Percentiles rank a stretch among this genome's conserved stretches.
phyloP scores from a whole-genome alignment of 2,113 vertebrate species.

The Paramormyrops kingsleyae region DNA sequence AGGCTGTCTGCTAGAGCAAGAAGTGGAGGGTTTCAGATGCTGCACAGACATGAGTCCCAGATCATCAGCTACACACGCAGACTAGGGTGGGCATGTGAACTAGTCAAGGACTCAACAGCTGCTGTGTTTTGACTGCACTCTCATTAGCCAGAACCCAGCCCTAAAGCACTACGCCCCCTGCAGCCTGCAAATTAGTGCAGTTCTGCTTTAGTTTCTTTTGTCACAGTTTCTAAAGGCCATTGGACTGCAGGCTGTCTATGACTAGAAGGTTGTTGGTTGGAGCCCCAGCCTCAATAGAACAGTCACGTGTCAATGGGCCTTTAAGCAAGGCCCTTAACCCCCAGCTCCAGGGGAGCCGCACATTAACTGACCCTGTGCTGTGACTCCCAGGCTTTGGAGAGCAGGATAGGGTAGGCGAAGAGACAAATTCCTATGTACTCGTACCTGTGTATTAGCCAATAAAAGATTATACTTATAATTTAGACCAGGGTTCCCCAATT shows the following conservation, averaged over 20 bases:
- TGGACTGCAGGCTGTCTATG: neutral
- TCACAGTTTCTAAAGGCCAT: neutral
- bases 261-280: too few relatives aligned
- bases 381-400: too few relatives aligned
- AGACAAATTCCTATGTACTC: too few relatives aligned
- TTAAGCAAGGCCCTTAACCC: too few relatives aligned
- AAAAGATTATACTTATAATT: neutral
- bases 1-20: conserved; percentile 59
- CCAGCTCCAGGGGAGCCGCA: too few relatives aligned
- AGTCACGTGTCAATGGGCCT: too few relatives aligned
- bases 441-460: too few relatives aligned
- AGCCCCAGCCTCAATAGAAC: too few relatives aligned
- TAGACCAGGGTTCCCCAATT: neutral
- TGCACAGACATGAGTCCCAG: neutral
- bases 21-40: neutral
- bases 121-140: neutral
- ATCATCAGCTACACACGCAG: neutral
- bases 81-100: neutral
- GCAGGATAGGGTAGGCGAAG: too few relatives aligned
- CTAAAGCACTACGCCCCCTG: neutral
- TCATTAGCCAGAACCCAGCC: neutral
- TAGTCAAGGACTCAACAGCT: neutral
- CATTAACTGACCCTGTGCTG: too few relatives aligned
- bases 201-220: neutral
- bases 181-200: neutral